phyloP scores from a whole-genome alignment of 2,113 vertebrate genomes.

The Echinops telfairi region DNA sequence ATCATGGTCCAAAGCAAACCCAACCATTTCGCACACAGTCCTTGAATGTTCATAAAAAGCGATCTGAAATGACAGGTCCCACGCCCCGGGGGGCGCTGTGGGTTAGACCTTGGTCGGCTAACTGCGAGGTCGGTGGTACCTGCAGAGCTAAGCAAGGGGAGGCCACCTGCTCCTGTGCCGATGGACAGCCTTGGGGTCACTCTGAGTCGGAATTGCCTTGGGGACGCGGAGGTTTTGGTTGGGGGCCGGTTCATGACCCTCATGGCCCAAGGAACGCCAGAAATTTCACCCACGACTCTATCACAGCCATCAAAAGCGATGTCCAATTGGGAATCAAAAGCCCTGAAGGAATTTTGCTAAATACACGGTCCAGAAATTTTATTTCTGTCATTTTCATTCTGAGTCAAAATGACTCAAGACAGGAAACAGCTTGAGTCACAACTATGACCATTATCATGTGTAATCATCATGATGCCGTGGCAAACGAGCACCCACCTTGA shows the following conservation, averaged over 20 bases:
- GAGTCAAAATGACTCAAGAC: neutral
- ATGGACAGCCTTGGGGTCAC: no score
- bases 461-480: neutral
- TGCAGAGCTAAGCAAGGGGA: no score
- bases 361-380: neutral
- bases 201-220: no score
- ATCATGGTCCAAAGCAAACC: neutral
- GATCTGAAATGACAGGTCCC: neutral
- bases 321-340: neutral
- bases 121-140: no score
- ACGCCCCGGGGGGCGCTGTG: no score
- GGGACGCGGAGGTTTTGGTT: no score
- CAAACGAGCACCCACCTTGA: neutral
- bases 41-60: constrained; percentile 43
- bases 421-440: constrained; percentile 3
- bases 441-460: neutral
- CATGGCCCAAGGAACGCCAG: no score
- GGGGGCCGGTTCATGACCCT: no score
- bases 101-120: no score
- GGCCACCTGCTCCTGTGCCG: no score
- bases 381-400: constrained; percentile 19
- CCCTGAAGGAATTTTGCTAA: neutral
- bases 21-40: neutral
- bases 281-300: no score
- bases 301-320: neutral